Evolutionary conservation across 2,888 invertebrate species (phyloP), one percentile per base, ranked within the genome.

Genomic region (Teleiodes luculella): DNA sequence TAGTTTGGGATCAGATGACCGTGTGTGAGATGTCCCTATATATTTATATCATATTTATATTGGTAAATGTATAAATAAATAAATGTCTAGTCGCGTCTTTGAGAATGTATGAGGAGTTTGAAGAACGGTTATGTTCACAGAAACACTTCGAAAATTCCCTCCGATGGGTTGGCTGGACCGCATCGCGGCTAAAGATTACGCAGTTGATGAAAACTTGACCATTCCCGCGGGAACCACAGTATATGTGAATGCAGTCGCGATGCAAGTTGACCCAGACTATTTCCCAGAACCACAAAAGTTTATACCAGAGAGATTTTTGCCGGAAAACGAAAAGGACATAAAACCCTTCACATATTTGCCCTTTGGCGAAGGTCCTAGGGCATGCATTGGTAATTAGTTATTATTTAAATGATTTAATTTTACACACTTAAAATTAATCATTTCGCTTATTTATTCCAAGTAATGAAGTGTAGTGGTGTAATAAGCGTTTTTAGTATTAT

Each of bases 321-420:
- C 90, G 24, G 49, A 49, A n/a, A 91, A 91, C 57, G 89, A 89
- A 58, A 64, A 70, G 0, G 77, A 82, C 0, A 64, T 67, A 4
- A 56, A 56, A 3, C 65, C 72, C 0, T 66, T 63, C 36, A 62
- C 66, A 1, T 91, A 83, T 55, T 56, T 88, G 56, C 91, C 91
- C 0, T 92, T 92, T 57, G 91, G 92, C 1, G 58, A 83, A 1
- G 92, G 92, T 2, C 92, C 90, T 1, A 82, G 92, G 45, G 89
- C 80, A 63, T 93, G 93, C 61, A 90, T 93, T 53, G 92, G 92
- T 78, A 60, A 67, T 54, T n/a, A 52, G 39, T 37, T 13, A 37
- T 14, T 14, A n/a, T n/a, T n/a, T n/a, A n/a, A n/a, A n/a, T n/a
- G n/a, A n/a, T n/a, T 13, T 7, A 37, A 37, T 5, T 14, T 13